Percentiles rank a stretch among this genome's conserved stretches.
These are phyloP conservation scores for Varecia variegata DNA, from an alignment of 2,797 vertebrate genomes.

Conservation along the genomic window DNA sequence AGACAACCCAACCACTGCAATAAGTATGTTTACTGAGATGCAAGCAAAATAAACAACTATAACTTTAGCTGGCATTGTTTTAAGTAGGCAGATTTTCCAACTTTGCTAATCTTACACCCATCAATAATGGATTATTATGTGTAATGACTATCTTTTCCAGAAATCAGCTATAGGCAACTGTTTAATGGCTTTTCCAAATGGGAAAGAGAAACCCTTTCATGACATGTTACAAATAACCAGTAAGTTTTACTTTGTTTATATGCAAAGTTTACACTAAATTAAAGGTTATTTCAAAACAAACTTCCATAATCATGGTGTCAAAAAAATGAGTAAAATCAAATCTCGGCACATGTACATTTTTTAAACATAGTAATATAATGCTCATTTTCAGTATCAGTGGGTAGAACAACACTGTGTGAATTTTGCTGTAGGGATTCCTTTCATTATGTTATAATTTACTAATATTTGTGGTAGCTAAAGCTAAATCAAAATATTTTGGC, in stretches of 20 bases:
- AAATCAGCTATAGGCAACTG: not conserved
- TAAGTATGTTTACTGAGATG: conserved; percentile 28
- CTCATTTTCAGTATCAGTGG: not conserved
- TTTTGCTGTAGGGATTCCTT: not conserved
- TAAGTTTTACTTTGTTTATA: conserved; percentile 30
- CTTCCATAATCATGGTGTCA: not conserved
- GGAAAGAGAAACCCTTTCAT: conserved; percentile 26
- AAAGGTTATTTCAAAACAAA: conserved; percentile 23
- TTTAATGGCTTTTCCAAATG: not conserved
- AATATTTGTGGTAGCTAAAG: not conserved
- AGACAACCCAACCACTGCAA: not conserved
- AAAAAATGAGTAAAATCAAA: conserved; percentile 60
- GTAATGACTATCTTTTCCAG: conserved; percentile 29
- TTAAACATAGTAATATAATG: not conserved
- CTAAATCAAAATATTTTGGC: conserved; percentile 41
- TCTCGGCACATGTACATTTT: not conserved
- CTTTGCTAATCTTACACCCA: not conserved
- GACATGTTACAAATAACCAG: conserved; percentile 32
- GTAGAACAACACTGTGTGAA: not conserved
- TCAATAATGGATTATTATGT: conserved; percentile 34
- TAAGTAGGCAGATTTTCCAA: conserved; percentile 16
- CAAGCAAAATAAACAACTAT: not conserved
- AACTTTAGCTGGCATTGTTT: conserved; percentile 31
- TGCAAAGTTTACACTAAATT: conserved; percentile 25
- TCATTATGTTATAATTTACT: conserved; percentile 43